Base-by-base conservation (phyloP, 2,888 invertebrate species). In the Halocaridina rubra region DNA sequence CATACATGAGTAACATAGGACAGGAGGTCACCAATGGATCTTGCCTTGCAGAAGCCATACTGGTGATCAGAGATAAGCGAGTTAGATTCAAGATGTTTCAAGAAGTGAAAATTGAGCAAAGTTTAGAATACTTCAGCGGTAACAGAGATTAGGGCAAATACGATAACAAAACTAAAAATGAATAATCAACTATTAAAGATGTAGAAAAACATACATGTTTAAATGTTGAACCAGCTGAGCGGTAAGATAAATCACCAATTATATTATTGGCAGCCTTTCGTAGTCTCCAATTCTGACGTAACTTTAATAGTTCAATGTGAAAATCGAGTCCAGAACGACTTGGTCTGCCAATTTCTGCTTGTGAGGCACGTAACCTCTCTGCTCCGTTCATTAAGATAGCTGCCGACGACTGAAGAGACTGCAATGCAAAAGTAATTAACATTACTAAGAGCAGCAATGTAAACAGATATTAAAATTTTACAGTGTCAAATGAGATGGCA, bases 231-330 rank as follows among this genome's bases (percentile, higher is more conserved):
- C 88, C 88, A 19, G 87, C 87, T 8, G 98, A 97, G 87, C 97
- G 93, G 90, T 98, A 98, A 91, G 98, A 98, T 5, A 98, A 93
- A 91, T 98, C 98, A 0, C 98, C 98, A 78, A 98, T 95, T 82
- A 98, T 98, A 0, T 96, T 95, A 90, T 97, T 97, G 0, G 97
- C 97, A 0, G 97, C 97, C 92, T 98, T 98, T 90, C 98, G 97
- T n/a, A 98, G 91, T 71, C 98, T 93, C 98, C 98, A 98, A 90
- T 97, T 97, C 90, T 98, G 98, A 57, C 98, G 92, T 69, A 98
- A 92, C 84, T 96, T 93, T 30, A 98, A 91, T 80, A 98, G 91
- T 90, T 98, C 98, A 81, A 97, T 95, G 90, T 98, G 98, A 90
- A 98, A 98, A 91, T 98, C 98, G 95, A 94, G 85, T 5, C 57